Conservation (phyloP, 37 sponge, comb jelly and placozoan species). For the Amphimedon queenslandica region DNA sequence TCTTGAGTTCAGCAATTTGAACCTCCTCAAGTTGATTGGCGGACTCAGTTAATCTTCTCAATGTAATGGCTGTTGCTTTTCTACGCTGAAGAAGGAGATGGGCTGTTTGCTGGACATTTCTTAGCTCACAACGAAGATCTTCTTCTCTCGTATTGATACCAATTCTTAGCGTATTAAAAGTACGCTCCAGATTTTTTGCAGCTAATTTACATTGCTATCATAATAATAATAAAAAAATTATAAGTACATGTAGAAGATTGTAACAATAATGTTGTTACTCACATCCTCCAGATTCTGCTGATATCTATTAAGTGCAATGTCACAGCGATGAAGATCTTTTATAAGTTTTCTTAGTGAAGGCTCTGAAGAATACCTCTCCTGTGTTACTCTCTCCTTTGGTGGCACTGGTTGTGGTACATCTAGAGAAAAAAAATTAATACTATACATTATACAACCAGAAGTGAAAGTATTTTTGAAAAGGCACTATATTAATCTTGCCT, state of each 20-base stretch:
- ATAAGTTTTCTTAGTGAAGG: conserved; percentile 29
- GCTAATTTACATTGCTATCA: conserved; percentile 48
- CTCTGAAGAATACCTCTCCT: conserved; percentile 21
- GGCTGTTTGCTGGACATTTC: conserved; percentile 13
- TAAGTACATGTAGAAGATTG: too few species aligned
- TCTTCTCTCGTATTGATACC: conserved; percentile 40
- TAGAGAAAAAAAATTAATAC: neutral
- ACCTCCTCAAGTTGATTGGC: conserved; percentile 20
- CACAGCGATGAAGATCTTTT: conserved; percentile 67
- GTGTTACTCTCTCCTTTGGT: neutral
- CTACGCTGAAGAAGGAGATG: conserved; percentile 33
- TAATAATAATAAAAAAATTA: neutral
- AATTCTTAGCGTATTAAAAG: conserved; percentile 29
- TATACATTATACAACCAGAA: too few species aligned
- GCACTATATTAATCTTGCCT: too few species aligned
- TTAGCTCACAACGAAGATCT: conserved; percentile 30
- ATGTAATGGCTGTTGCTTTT: conserved; percentile 20
- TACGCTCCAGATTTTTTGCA: conserved; percentile 5
- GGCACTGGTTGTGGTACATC: neutral
- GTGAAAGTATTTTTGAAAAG: too few species aligned
- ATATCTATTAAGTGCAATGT: conserved; percentile 50
- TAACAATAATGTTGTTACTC: neutral
- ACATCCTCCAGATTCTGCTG: conserved; percentile 50
- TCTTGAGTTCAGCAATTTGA: conserved; percentile 29
- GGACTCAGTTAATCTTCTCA: conserved; percentile 18